Evolutionary conservation across 2,797 vertebrate species (phyloP).

Genomic region (Sebastes hubbsi): DNA sequence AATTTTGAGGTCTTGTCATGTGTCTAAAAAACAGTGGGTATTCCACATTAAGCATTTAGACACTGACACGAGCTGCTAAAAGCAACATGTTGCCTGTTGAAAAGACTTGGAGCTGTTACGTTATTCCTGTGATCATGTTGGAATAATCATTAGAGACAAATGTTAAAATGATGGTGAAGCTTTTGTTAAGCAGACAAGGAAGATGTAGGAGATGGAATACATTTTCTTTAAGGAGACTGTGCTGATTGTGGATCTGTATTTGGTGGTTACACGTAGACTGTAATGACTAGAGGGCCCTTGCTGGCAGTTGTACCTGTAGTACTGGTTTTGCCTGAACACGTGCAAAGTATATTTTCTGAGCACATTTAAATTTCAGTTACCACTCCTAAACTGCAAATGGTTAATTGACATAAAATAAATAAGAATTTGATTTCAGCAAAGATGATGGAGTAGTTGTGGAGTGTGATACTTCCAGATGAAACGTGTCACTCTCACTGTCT

Average conservation of each 20-base stretch:
- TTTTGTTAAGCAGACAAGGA: constrained; percentile 7
- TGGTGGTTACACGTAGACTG: constrained; percentile 21
- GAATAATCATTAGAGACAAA: constrained; percentile 1
- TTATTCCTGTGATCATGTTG: neutral
- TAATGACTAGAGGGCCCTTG: constrained; percentile 5
- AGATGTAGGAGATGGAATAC: neutral
- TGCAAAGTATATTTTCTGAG: neutral
- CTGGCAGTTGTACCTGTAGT: constrained; percentile 12
- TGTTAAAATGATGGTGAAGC: neutral
- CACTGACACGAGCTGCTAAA: neutral
- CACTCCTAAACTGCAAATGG: neutral
- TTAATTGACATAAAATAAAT: neutral
- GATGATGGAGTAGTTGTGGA: neutral
- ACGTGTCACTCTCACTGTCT: neutral
- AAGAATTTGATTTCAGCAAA: neutral
- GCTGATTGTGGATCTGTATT: constrained; percentile 20
- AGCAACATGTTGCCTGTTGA: constrained; percentile 3
- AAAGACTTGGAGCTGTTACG: neutral
- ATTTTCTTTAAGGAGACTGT: neutral
- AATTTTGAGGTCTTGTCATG: neutral
- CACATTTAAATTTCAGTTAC: neutral
- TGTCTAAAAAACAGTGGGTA: neutral
- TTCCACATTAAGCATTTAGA: neutral
- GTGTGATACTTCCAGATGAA: neutral
- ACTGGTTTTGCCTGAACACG: neutral